Conservation (phyloP, 1,140 invertebrate species). For the Venturia canescens region DNA sequence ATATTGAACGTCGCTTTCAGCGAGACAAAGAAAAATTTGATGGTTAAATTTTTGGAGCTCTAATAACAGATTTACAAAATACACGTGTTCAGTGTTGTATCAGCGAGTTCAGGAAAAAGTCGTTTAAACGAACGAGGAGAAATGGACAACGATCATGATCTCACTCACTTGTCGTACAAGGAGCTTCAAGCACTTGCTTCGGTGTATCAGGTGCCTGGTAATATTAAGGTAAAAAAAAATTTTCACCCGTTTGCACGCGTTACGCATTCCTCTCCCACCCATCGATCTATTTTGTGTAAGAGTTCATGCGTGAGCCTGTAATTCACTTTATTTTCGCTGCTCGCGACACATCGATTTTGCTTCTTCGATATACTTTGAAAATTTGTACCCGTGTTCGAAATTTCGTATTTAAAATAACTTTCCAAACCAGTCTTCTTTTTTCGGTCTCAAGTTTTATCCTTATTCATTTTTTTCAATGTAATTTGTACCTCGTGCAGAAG, state of each 20-base stretch:
- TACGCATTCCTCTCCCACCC: neutral
- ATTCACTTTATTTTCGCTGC: neutral
- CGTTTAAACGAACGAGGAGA: constrained; percentile 4
- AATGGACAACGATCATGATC: constrained; percentile 65
- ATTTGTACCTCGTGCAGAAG: constrained; percentile 61
- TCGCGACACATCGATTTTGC: too few relatives aligned
- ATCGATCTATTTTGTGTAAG: constrained; percentile 2
- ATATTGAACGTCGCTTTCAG: neutral
- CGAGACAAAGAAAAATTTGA: neutral
- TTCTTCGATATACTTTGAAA: too few relatives aligned
- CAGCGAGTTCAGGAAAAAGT: constrained; percentile 13
- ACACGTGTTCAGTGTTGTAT: too few relatives aligned
- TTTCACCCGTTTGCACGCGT: neutral
- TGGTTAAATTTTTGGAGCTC: neutral
- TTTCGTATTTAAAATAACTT: constrained; percentile 7
- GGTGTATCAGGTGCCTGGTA: constrained; percentile 66
- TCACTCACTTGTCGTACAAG: constrained; percentile 65
- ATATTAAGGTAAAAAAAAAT: constrained; percentile 67
- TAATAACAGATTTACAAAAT: neutral
- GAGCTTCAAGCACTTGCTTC: constrained; percentile 69
- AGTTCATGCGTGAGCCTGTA: neutral
- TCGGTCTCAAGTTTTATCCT: neutral
- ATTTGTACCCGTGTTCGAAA: neutral
- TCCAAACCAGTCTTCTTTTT: neutral
- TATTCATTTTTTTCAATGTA: constrained; percentile 39